Evolutionary conservation across 2,888 invertebrate genomes (phyloP), one percentile per base, ranked within the genome.

Genomic region (Carterocephalus palaemon): DNA sequence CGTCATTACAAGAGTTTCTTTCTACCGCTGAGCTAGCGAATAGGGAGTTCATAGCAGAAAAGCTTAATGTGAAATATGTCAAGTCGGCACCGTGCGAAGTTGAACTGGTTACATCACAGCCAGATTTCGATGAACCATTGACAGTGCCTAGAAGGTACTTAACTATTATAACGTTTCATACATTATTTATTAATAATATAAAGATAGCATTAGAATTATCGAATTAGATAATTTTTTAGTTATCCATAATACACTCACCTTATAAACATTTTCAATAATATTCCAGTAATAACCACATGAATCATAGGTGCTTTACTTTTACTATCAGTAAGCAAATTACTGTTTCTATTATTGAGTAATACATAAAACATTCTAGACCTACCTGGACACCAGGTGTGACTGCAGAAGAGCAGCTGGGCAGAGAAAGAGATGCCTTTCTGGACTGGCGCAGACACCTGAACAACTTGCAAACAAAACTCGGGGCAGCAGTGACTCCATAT

Each of bases 1-100:
- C 93, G n/a, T 95, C 96, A 0, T 92, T 99, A 49, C 96, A 98
- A 83, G 99, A 98, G 66, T 99, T 99, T 72, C 85, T 99, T 2
- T 93, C 96, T 0, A 98, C 96, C 0, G 99, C 99, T 0, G 94
- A 98, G 75, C 81, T 99, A 46, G 98, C 98, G 0, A 95, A 96
- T 23, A 94, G 95, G 0, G 97, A 99, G 72, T 99, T 98, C 71
- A 92, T 93, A 65, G 93, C 95, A 2, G 97, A 97, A 70, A 96
- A 96, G 70, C 73, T 96, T 1, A 96, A 97, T 67, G 89, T 96
- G 3, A 92, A 70, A 53, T 84, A 81, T 73, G 79, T 84, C 2
- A 81, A 74, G 52, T 79, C 77, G 1, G 64, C 67, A 2, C 84
- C 85, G 0, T 69, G 63, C 56, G 79, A 75, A 47, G 83, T 85